Base-by-base conservation (phyloP, 2,888 invertebrate genomes). In the Girardia tigrina region DNA sequence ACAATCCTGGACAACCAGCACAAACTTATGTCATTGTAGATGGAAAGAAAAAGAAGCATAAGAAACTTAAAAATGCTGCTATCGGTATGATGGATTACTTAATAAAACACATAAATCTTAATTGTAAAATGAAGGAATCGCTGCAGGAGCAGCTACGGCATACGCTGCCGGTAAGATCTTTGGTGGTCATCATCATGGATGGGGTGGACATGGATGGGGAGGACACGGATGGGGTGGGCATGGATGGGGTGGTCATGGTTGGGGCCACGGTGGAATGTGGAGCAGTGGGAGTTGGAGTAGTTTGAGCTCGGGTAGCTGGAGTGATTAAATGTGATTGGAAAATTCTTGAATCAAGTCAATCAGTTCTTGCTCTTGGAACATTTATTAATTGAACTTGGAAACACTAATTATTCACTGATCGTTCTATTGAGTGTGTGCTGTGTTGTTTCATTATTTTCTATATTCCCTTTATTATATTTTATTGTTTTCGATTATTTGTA, bases 1-100 rank as follows among this genome's bases (percentile, higher is more conserved):
- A n/a, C n/a, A n/a, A n/a, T n/a, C n/a, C 56, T 56, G 56, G 56
- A 20, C 56, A 56, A 56, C 56, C 56, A 56, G n/a, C 56, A 56
- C 56, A 56, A 56, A 56, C 56, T 12, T 56, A 56, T n/a, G 56
- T 56, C 6, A 56, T 56, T n/a, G 56, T 56, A 20, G 56, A 56
- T 56, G 56, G 56, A 2, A 56, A 56, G n/a, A 56, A 56, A 16
- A 56, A 56, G n/a, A 36, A 36, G 36, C 4, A 56, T n/a, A 56
- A 16, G 4, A 56, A 56, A 56, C 4, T 56, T 12, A 56, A 56
- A 56, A 56, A 56, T 56, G 56, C 56, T 12, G 56, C 56, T 56
- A 56, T 56, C 23, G 56, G 56, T 56, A 56, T 20, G n/a, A n/a
- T n/a, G n/a, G n/a, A n/a, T n/a, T n/a, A n/a, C n/a, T n/a, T n/a